phyloP scores from a whole-genome alignment of 2,888 invertebrate genomes.

The Branchipolynoe longqiensis region DNA sequence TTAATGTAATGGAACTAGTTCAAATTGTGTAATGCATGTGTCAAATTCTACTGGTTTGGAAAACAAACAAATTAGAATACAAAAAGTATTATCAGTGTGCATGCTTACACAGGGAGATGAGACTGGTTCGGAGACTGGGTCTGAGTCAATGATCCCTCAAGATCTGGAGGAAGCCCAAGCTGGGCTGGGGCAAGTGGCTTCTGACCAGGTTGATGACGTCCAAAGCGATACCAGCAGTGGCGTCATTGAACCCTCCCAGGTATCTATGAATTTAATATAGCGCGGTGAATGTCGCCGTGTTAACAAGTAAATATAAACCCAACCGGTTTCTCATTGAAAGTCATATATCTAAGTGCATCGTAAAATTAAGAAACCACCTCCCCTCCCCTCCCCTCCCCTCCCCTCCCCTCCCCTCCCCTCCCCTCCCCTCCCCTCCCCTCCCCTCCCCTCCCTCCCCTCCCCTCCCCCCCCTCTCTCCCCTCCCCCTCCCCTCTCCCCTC shows the following conservation, averaged over 20 bases:
- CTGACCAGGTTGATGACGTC: background rate
- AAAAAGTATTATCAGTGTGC: too few species aligned
- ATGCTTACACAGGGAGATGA: too few species aligned
- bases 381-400: background rate
- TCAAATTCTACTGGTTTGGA: too few species aligned
- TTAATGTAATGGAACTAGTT: background rate
- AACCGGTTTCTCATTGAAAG: too few species aligned
- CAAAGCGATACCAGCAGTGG: constrained; percentile 41
- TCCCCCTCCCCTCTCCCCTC: too few species aligned
- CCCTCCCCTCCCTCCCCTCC: background rate
- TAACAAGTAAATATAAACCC: too few species aligned
- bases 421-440: background rate
- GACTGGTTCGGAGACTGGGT: constrained; percentile 53
- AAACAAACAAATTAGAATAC: too few species aligned
- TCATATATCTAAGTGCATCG: too few species aligned
- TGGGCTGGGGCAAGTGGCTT: background rate
- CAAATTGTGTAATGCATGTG: constrained; percentile 9
- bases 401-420: background rate
- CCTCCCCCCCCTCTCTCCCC: too few species aligned
- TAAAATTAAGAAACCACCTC: background rate
- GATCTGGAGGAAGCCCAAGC: background rate
- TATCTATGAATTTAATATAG: background rate
- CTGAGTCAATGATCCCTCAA: constrained; percentile 47
- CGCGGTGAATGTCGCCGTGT: background rate
- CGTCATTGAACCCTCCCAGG: constrained; percentile 57